phyloP scores from a whole-genome alignment of 30 jellyfish, hydroid and myxozoan genomes.

The Aurelia sp. region DNA sequence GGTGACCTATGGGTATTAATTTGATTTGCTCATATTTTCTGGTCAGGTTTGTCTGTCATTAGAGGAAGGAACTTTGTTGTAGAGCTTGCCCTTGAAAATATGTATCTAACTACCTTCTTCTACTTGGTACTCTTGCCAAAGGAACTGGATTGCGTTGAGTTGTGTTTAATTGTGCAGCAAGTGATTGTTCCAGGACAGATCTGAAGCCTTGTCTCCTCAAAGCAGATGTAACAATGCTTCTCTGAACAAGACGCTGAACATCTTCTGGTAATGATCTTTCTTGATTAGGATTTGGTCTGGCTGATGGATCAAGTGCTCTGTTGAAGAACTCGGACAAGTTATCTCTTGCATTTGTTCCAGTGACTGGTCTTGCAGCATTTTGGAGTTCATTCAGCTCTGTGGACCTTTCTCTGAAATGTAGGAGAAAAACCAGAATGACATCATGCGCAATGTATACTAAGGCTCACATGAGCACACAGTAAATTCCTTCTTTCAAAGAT shows the following conservation, averaged over 20 bases:
- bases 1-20: too few species aligned
- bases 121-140: conserved; percentile 16
- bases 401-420: conserved; percentile 75
- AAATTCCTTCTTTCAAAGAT: too few species aligned
- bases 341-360: conserved; percentile 86
- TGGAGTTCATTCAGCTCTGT: conserved; percentile 82
- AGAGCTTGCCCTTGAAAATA: not conserved
- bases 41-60: too few species aligned
- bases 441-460: too few species aligned
- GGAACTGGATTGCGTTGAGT: not conserved
- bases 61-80: too few species aligned
- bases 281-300: conserved; percentile 25
- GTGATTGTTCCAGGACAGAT: conserved; percentile 66
- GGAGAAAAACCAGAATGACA: not conserved
- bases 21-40: too few species aligned
- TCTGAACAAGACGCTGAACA: conserved; percentile 74
- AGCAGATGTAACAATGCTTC: conserved; percentile 84
- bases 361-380: conserved; percentile 80
- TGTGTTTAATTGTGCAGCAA: conserved; percentile 31
- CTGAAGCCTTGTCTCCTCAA: conserved; percentile 74
- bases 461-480: too few species aligned
- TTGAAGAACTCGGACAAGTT: conserved; percentile 68
- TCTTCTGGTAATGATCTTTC: conserved; percentile 69
- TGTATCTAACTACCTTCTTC: conserved; percentile 5
- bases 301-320: conserved; percentile 57